phyloP scores from a whole-genome alignment of 2,888 invertebrate genomes.

The Pilophorus perplexus region DNA sequence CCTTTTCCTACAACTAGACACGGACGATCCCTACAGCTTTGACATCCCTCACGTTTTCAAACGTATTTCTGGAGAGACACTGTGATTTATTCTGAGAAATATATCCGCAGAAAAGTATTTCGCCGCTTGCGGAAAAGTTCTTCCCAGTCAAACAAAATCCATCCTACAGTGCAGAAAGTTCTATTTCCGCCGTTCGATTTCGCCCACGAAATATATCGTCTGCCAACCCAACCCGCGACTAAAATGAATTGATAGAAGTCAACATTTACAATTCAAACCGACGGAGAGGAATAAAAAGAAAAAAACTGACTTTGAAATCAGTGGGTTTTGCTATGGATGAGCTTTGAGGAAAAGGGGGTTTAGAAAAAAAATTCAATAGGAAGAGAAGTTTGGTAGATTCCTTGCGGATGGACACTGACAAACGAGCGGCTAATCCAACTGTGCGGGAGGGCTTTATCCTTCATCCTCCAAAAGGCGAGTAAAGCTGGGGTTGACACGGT shows the following conservation, averaged over 20 bases:
- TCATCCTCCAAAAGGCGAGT: slow-evolving; percentile 6
- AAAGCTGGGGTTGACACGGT: slow-evolving; percentile 17
- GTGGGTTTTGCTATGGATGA: background rate
- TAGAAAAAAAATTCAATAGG: slow-evolving; percentile 11
- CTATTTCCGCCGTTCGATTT: too few relatives aligned
- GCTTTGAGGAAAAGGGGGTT: slow-evolving; percentile 1
- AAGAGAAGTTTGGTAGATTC: slow-evolving; percentile 27
- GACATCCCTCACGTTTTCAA: too few relatives aligned
- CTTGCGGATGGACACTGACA: slow-evolving; percentile 30
- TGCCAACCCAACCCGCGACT: slow-evolving; percentile 11
- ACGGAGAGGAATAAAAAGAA: background rate
- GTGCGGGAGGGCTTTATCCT: slow-evolving; percentile 20
- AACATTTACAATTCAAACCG: slow-evolving; percentile 28
- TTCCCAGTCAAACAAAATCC: too few relatives aligned
- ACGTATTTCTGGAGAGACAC: too few relatives aligned
- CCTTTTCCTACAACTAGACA: too few relatives aligned
- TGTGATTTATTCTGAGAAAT: too few relatives aligned
- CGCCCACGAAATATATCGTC: slow-evolving; percentile 5
- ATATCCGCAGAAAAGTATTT: too few relatives aligned
- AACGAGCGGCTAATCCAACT: slow-evolving; percentile 31
- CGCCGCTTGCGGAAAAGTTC: too few relatives aligned
- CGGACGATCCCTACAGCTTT: too few relatives aligned
- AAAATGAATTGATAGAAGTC: slow-evolving; percentile 21
- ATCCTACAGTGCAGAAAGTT: too few relatives aligned
- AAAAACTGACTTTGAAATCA: slow-evolving; percentile 20